A percentile compares a stretch with the other conserved stretches of the same genome.
phyloP scores from a whole-genome alignment of 2,888 invertebrate genomes.

The Pachycephus smyrnensis region DNA sequence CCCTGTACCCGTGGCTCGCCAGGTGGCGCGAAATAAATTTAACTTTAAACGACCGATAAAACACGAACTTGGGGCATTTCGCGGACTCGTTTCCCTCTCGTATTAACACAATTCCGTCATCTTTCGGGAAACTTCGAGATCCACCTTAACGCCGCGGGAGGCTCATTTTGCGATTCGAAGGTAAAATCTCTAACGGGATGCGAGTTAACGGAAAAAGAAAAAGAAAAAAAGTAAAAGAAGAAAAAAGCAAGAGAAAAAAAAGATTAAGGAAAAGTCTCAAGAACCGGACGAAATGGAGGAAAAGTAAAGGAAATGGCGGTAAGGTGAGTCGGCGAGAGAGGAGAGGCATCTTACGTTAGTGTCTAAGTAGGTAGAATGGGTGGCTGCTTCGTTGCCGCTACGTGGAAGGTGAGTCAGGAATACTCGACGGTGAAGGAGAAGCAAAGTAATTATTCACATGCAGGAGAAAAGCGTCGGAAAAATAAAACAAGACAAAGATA shows the following conservation, averaged over 20 bases:
- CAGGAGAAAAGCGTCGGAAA: constrained; percentile 17
- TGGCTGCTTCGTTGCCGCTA: not conserved
- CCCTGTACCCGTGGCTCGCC: constrained; percentile 3
- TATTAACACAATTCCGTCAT: constrained; percentile 32
- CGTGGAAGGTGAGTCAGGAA: not conserved
- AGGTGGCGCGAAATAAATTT: constrained; percentile 30
- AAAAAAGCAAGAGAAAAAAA: not conserved
- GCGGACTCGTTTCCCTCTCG: constrained; percentile 21
- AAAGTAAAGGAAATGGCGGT: not conserved
- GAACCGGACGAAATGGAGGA: constrained; percentile 4
- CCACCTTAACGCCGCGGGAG: not conserved
- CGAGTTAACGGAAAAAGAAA: not conserved
- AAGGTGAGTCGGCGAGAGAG: not conserved
- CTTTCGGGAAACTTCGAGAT: constrained; percentile 22
- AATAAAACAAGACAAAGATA: constrained; percentile 23
- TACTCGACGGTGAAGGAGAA: constrained; percentile 16
- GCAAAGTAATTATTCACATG: constrained; percentile 45
- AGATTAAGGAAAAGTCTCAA: not conserved
- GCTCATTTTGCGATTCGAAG: not conserved
- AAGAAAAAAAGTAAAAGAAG: too few relatives aligned
- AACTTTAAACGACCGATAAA: constrained; percentile 44
- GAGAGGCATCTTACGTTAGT: not conserved
- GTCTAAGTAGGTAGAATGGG: not conserved
- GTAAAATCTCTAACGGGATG: not conserved
- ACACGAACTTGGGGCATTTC: constrained; percentile 32